These are phyloP conservation scores for Andrena minutula DNA, from an alignment of 2,888 invertebrate species.

Conservation along the genomic window DNA sequence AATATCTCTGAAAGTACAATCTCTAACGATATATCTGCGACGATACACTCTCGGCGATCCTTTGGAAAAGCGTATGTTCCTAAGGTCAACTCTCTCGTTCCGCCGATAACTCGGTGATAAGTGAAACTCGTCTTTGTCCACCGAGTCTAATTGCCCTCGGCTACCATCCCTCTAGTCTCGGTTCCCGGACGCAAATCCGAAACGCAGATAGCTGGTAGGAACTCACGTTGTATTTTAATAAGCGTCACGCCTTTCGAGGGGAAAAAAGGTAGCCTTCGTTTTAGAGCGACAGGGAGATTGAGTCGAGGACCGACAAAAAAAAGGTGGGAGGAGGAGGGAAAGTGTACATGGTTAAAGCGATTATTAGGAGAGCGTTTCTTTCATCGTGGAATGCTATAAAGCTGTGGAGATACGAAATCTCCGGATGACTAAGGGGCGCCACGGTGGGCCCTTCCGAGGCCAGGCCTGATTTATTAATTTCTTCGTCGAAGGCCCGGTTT, in stretches of 20 bases:
- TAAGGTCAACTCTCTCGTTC: conserved; percentile 31
- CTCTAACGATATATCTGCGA: conserved; percentile 24
- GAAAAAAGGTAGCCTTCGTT: conserved; percentile 8
- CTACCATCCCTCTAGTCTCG: background rate
- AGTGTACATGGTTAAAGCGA: conserved; percentile 38
- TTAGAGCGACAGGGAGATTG: background rate
- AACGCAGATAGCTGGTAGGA: conserved; percentile 12
- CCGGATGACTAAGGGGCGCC: conserved; percentile 61
- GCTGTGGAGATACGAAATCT: conserved; percentile 61
- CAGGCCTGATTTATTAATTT: conserved; percentile 75
- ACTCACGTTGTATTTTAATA: conserved; percentile 36
- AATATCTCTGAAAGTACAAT: conserved; percentile 4
- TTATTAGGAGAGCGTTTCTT: conserved; percentile 67
- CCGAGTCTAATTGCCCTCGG: conserved; percentile 7
- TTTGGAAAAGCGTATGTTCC: background rate
- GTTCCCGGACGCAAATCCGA: background rate
- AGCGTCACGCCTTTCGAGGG: conserved; percentile 14
- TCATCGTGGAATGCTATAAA: conserved; percentile 63
- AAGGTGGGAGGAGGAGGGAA: conserved; percentile 20
- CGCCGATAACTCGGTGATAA: conserved; percentile 46
- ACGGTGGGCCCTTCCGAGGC: conserved; percentile 44
- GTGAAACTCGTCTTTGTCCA: conserved; percentile 16
- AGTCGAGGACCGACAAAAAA: background rate
- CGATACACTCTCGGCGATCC: background rate
- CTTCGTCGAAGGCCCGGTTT: conserved; percentile 36